Base-by-base conservation (phyloP, 1,140 invertebrate genomes). In the Caenorhabditis inopinata region DNA sequence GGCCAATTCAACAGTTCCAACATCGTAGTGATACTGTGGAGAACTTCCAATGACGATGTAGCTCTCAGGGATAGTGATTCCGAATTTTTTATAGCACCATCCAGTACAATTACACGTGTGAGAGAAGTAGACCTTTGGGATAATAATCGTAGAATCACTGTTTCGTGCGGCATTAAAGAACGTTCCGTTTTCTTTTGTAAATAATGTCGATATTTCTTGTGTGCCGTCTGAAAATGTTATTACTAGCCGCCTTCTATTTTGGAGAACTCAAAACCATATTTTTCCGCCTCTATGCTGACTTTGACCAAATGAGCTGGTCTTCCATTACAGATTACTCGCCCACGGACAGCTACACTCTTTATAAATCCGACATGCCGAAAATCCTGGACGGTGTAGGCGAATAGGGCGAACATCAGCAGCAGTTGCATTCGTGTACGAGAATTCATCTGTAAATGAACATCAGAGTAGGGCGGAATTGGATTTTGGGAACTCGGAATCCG, bases 251-350 rank as follows among this genome's bases (percentile, higher is more conserved):
- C 14, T 7, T 42, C 38, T 32, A 58, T 16, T 11, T 21, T 14
- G 11, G 6, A 68, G 38, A 68, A 81, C 79, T 81, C 47, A 81
- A 79, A 62, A 49, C 38, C 35, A 29, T 83, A 79, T 25, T n/a
- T 80, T 25, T 82, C 82, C 74, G 88, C 85, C 74, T 87, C 88
- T 38, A 87, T 58, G 82, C 88, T 87, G 23, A 87, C 82, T 76
- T 88, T 87, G 7, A 85, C 81, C 16, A 78, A 74, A 9, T 47
- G 76, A 18, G 80, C 74, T 14, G 85, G 85, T 23, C 80, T 80
- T 27, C 83, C 85, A 73, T 87, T 68, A 74, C 85, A 87, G 21
- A 84, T 80, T 16, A 87, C 76, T n/a, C 75, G 48, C 42, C 85
- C 85, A 23, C 79, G 74, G 25, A 88, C 85, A n/a, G 85, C 83